Evolutionary conservation across 1,140 invertebrate species (phyloP).

Genomic region (Zaprionus africanus): DNA sequence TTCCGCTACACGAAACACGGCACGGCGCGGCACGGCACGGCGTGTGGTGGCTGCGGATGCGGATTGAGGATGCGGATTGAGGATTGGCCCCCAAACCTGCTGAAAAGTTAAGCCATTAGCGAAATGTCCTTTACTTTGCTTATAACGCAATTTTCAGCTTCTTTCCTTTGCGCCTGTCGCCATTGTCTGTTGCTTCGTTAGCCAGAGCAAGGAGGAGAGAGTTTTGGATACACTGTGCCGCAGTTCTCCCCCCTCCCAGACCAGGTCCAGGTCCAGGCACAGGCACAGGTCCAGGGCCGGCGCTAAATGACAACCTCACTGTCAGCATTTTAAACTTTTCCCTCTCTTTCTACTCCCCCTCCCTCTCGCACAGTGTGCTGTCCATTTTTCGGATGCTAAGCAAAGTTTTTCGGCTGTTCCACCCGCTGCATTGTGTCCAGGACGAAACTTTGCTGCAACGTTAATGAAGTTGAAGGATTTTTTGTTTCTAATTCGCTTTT

Average conservation of each 20-base stretch:
- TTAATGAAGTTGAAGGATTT: constrained; percentile 77
- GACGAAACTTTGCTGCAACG: constrained; percentile 62
- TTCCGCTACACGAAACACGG: constrained; percentile 62
- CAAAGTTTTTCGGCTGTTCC: constrained; percentile 54
- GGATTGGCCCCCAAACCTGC: constrained; percentile 43
- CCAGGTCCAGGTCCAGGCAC: too few species aligned
- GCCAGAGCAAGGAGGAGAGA: constrained; percentile 10
- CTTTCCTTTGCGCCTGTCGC: constrained; percentile 53
- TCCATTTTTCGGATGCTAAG: constrained; percentile 54
- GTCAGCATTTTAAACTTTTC: constrained; percentile 76
- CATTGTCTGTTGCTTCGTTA: constrained; percentile 76
- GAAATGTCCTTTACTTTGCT: constrained; percentile 82
- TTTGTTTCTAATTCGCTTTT: constrained; percentile 47
- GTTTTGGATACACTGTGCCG: constrained; percentile 60
- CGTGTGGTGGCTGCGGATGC: not conserved
- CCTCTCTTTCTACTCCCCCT: not conserved
- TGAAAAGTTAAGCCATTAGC: constrained; percentile 81
- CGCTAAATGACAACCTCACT: constrained; percentile 77
- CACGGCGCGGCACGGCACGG: constrained; percentile 8
- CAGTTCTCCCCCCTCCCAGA: too few species aligned
- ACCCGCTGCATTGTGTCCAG: constrained; percentile 46
- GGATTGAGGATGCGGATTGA: not conserved
- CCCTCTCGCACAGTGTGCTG: constrained; percentile 13
- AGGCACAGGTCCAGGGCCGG: constrained; percentile 5
- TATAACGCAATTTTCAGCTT: constrained; percentile 77